phyloP scores from a whole-genome alignment of 2,888 invertebrate species.

The Sesamia inferens region DNA sequence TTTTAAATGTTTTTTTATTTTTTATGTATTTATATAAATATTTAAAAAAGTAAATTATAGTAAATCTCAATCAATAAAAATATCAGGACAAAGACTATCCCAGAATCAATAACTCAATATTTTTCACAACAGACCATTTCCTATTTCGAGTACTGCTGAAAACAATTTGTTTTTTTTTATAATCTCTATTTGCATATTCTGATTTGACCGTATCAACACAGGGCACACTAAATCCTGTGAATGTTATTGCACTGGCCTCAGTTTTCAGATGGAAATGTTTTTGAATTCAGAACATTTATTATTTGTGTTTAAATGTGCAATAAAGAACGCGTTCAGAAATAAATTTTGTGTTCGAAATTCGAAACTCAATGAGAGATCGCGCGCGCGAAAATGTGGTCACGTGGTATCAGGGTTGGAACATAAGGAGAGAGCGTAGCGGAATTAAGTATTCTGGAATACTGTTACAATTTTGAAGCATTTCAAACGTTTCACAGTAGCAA shows the following conservation, averaged over 20 bases:
- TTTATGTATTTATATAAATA: too few species aligned
- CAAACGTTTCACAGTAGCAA: too few species aligned
- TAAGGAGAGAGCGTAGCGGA: conserved; percentile 38
- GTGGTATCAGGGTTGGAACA: conserved; percentile 57
- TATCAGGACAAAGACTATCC: not conserved
- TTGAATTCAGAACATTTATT: conserved; percentile 20
- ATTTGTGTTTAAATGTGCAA: conserved; percentile 50
- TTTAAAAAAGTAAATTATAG: too few species aligned
- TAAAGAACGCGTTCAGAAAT: conserved; percentile 65
- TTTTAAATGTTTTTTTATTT: too few species aligned
- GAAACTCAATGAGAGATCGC: conserved; percentile 71
- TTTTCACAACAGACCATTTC: not conserved
- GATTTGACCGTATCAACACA: not conserved
- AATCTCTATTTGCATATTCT: conserved; percentile 3
- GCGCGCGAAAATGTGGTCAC: conserved; percentile 73
- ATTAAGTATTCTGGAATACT: not conserved
- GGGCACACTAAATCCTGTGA: not conserved
- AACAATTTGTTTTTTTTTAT: not conserved
- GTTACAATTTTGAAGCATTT: too few species aligned
- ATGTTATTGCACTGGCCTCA: not conserved
- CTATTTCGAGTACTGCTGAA: not conserved
- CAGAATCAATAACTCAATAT: not conserved
- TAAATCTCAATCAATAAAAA: too few species aligned
- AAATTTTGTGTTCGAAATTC: conserved; percentile 73
- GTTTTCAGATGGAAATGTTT: conserved; percentile 3